Base-by-base conservation (phyloP, 2,888 invertebrate species). In the Hylaea fasciaria region DNA sequence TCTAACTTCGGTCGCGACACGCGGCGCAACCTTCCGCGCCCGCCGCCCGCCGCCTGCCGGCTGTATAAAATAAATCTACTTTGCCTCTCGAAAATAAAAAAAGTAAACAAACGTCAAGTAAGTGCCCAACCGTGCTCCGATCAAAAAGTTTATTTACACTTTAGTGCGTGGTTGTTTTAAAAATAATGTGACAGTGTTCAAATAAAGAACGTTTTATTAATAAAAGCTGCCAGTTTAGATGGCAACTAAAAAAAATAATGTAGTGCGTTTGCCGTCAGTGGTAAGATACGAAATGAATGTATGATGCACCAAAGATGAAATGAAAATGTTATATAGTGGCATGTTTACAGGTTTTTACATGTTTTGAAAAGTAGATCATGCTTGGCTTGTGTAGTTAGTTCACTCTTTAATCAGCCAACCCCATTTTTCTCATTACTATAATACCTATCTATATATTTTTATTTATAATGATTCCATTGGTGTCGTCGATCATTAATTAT, bases 261-360 rank as follows among this genome's bases (percentile, higher is more conserved):
- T 91, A 81, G 85, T 89, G 70, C 89, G 90, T 75, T 91, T 91
- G 89, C 91, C 91, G 74, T 91, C 91, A 73, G 91, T 91, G 91
- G 91, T 91, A 91, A 91, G 91, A 63, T 76, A 71, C 73, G 72
- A 76, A 74, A 77, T 76, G 71, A 76, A 79, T 80, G 67, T 78
- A 77, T 62, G 52, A 81, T 83, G 83, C 85, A 83, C 82, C 70
- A 66, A 73, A 73, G 76, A 77, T 79, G 74, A 76, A 73, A 74
- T 80, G 72, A 80, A 74, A 78, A 76, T 80, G 73, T 76, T 73
- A 70, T 56, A 70, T 83, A 83, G 82, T 82, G 80, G 91, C 91
- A 91, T 91, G 91, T 84, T 86, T 87, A 85, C 87, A 87, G 87
- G 87, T 87, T 82, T 88, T 87, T 88, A 89, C 89, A 86, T 83